phyloP scores from a whole-genome alignment of 2,888 invertebrate genomes.

The Drosophila histrio region DNA sequence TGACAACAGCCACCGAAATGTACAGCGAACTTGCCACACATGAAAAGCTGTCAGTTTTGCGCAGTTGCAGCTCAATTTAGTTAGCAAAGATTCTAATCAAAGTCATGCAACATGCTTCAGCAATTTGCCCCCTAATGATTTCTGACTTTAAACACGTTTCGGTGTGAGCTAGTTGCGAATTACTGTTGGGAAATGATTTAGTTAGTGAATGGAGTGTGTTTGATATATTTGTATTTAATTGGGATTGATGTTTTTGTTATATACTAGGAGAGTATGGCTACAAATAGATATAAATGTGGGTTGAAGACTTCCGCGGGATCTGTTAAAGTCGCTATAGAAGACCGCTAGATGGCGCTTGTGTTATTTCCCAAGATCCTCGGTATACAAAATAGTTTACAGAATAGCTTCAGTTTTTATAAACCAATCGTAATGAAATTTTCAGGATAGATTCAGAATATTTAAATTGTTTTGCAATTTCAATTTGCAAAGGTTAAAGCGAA shows the following conservation, averaged over 20 bases:
- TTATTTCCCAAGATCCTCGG: too few species aligned
- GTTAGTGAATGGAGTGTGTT: too few species aligned
- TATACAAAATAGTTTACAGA: too few species aligned
- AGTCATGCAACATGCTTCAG: not conserved
- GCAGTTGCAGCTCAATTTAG: constrained; percentile 6
- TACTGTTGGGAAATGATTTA: not conserved
- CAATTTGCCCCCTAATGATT: not conserved
- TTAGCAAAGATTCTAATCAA: constrained; percentile 1
- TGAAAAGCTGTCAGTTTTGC: not conserved
- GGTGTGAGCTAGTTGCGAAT: not conserved
- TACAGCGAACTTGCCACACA: constrained; percentile 16
- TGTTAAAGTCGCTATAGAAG: not conserved
- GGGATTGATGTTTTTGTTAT: too few species aligned
- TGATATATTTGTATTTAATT: too few species aligned
- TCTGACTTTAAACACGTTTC: not conserved
- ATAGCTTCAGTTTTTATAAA: too few species aligned
- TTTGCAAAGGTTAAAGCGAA: too few species aligned
- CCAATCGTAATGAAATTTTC: too few species aligned
- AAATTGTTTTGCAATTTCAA: too few species aligned
- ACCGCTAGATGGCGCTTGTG: too few species aligned
- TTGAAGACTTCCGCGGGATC: not conserved
- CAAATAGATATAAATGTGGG: not conserved
- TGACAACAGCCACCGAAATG: constrained; percentile 29
- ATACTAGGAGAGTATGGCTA: not conserved
- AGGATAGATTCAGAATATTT: too few species aligned